Evolutionary conservation across 1,140 invertebrate species (phyloP).

Genomic region (Achatina immaculata): DNA sequence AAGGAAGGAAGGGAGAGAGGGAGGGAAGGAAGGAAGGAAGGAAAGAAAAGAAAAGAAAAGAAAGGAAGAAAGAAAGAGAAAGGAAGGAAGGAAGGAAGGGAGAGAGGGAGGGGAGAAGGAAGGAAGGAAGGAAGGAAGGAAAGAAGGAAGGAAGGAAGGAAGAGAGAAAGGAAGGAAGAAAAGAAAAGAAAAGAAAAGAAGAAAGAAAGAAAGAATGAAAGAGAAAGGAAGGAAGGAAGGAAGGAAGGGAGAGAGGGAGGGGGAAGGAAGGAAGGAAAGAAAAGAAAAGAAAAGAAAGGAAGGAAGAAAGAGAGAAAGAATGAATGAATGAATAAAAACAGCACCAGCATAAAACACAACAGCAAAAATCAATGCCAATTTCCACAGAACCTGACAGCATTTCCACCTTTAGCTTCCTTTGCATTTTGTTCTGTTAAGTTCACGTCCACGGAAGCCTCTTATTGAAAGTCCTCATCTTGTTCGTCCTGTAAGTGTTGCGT

Average conservation of each 20-base stretch:
- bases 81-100: not conserved
- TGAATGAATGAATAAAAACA: no score
- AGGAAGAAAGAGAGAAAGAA: not conserved
- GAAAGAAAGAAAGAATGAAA: conserved; percentile 7
- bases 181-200: not conserved
- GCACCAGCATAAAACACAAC: no score
- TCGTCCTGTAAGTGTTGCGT: no score
- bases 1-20: conserved; percentile 11
- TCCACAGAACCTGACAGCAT: no score
- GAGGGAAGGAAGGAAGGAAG: conserved; percentile 4
- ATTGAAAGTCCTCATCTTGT: no score
- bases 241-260: not conserved
- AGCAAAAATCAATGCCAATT: no score
- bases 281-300: not conserved
- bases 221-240: not conserved
- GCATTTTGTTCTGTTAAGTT: no score
- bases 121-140: not conserved
- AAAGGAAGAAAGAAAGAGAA: not conserved
- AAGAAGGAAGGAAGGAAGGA: not conserved
- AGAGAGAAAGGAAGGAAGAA: conserved; percentile 3
- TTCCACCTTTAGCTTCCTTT: no score
- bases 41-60: not conserved
- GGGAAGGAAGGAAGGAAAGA: not conserved
- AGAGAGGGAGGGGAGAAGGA: not conserved
- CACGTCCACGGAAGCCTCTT: no score